Conservation (phyloP, 92 coral and sea anemone species). For the Diadumene lineata region DNA sequence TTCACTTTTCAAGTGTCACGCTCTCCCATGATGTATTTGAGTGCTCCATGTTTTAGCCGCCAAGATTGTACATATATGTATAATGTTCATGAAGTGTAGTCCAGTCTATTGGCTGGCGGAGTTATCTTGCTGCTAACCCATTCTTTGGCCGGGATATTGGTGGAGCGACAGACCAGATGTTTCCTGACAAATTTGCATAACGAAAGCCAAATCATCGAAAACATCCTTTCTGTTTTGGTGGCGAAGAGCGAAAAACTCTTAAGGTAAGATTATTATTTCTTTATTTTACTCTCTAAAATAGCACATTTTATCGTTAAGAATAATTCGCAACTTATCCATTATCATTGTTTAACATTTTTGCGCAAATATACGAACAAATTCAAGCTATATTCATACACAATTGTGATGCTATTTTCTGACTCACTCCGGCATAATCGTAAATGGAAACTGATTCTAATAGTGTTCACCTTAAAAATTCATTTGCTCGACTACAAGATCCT, state of each 20-base stretch:
- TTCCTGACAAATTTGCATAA: slow-evolving; percentile 3
- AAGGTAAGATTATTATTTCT: not conserved
- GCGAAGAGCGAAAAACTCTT: not conserved
- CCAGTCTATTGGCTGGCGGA: not conserved
- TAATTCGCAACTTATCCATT: not conserved
- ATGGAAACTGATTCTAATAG: no score
- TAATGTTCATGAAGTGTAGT: not conserved
- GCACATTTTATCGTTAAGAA: not conserved
- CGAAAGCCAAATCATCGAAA: slow-evolving; percentile 2
- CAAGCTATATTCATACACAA: not conserved
- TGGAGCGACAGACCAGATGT: not conserved
- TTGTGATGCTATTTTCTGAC: no score
- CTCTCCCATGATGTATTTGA: no score
- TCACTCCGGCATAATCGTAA: no score
- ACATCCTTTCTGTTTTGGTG: not conserved
- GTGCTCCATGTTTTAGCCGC: no score
- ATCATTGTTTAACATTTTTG: not conserved
- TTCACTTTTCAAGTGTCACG: not conserved
- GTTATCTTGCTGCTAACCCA: not conserved
- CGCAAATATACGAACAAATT: not conserved
- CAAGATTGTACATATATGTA: not conserved
- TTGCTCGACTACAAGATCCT: no score
- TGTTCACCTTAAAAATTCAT: no score
- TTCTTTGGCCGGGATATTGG: slow-evolving; percentile 4
- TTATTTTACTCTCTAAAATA: not conserved